Evolutionary conservation across 2,888 invertebrate species (phyloP).

Genomic region (Sceliomorpha sp.): DNA sequence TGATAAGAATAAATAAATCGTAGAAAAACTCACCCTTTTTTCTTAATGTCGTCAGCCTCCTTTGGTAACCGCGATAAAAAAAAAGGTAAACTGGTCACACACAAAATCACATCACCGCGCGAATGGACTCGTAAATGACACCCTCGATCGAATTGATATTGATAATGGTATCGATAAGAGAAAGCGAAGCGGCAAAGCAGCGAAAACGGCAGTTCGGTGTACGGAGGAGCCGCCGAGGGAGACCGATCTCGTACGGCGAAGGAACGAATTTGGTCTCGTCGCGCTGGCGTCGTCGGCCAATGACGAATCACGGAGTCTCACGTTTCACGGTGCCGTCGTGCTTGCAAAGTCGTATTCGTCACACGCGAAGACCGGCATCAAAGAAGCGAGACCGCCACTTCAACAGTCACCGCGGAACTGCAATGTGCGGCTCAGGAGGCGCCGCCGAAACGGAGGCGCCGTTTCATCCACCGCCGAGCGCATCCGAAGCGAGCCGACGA

Average conservation of each 20-base stretch:
- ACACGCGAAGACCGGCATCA: constrained; percentile 33
- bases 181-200: background rate
- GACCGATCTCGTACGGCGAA: background rate
- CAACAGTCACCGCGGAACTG: constrained; percentile 56
- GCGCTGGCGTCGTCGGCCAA: constrained; percentile 31
- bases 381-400: constrained; percentile 38
- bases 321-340: constrained; percentile 45
- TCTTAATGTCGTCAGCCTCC: background rate
- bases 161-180: too few relatives aligned
- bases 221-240: background rate
- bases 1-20: background rate
- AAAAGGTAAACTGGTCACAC: background rate
- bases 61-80: background rate
- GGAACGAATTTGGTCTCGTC: constrained; percentile 13
- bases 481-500: constrained; percentile 41
- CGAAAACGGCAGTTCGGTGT: background rate
- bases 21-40: constrained; percentile 10
- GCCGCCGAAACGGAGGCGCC: constrained; percentile 48
- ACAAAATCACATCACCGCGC: constrained; percentile 8
- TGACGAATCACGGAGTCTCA: constrained; percentile 49
- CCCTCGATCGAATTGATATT: background rate
- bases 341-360: constrained; percentile 49
- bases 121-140: constrained; percentile 1
- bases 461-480: constrained; percentile 50
- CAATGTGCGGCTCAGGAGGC: constrained; percentile 52